Evolutionary conservation across 2,797 vertebrate genomes (phyloP).

Genomic region (Etheostoma nigrum): DNA sequence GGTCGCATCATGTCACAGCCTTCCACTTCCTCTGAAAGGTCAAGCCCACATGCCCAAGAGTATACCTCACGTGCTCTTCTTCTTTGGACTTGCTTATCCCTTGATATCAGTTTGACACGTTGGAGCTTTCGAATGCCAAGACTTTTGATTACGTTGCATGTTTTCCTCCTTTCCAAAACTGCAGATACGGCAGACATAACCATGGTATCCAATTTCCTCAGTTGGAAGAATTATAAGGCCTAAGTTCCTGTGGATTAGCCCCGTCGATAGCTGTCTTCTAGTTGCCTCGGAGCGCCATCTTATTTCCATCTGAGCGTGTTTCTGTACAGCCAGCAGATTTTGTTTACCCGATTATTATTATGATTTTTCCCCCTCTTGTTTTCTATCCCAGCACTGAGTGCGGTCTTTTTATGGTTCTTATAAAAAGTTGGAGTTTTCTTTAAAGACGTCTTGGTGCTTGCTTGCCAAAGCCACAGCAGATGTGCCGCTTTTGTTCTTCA

Average conservation of each 20-base stretch:
- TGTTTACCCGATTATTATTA: conserved; percentile 89
- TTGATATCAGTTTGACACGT: conserved; percentile 43
- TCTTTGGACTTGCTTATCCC: conserved; percentile 34
- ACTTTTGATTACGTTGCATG: conserved; percentile 39
- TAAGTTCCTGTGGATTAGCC: conserved; percentile 38
- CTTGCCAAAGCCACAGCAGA: conserved; percentile 92
- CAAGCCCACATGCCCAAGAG: conserved; percentile 38
- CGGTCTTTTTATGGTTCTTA: conserved; percentile 91
- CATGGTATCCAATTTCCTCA: conserved; percentile 61
- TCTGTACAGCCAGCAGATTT: conserved; percentile 92
- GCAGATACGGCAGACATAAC: conserved; percentile 64
- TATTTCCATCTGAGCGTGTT: conserved; percentile 77
- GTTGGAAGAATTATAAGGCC: conserved; percentile 33
- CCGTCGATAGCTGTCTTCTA: conserved; percentile 54
- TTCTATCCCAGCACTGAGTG: conserved; percentile 81
- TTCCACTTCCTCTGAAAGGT: not conserved
- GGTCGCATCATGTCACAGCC: not conserved
- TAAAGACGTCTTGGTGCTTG: conserved; percentile 83
- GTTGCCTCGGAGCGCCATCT: conserved; percentile 52
- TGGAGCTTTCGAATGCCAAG: conserved; percentile 30
- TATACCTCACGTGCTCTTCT: conserved; percentile 12
- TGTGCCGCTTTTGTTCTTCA: conserved; percentile 92
- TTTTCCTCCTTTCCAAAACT: conserved; percentile 29
- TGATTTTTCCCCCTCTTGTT: conserved; percentile 59
- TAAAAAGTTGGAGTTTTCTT: conserved; percentile 93